These are phyloP conservation scores for Caenorhabditis afra DNA, from an alignment of 2,888 invertebrate genomes.

Conservation along the genomic window DNA sequence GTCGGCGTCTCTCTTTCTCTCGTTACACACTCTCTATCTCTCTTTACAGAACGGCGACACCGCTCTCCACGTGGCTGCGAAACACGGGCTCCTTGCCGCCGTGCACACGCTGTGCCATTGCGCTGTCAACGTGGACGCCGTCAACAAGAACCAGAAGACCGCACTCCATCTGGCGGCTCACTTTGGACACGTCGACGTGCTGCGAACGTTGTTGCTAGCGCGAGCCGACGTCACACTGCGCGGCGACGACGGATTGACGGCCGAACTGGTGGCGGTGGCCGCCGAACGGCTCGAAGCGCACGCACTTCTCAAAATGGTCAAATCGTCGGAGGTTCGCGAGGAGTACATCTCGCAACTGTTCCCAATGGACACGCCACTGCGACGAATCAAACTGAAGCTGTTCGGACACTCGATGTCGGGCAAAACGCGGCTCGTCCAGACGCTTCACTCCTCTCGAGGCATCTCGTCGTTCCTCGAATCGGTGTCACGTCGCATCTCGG, in stretches of 20 bases:
- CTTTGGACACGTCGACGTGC: constrained; percentile 86
- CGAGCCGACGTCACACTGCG: constrained; percentile 84
- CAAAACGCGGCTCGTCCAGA: constrained; percentile 68
- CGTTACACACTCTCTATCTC: constrained; percentile 74
- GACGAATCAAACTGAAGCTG: constrained; percentile 85
- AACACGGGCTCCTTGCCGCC: constrained; percentile 83
- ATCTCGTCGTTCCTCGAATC: constrained; percentile 73
- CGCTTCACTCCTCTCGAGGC: constrained; percentile 63
- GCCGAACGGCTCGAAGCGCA: constrained; percentile 86
- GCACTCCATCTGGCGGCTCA: constrained; percentile 87
- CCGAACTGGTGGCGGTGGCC: constrained; percentile 88
- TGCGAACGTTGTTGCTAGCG: constrained; percentile 86
- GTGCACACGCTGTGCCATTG: constrained; percentile 84
- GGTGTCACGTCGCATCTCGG: constrained; percentile 77
- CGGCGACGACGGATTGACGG: constrained; percentile 85
- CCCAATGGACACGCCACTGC: constrained; percentile 78
- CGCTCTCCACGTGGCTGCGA: constrained; percentile 84
- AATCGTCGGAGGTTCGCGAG: constrained; percentile 83
- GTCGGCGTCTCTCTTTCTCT: background rate
- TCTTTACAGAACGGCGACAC: constrained; percentile 84
- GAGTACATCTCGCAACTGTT: constrained; percentile 85
- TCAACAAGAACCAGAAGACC: constrained; percentile 82
- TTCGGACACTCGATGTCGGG: constrained; percentile 85
- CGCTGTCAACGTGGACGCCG: constrained; percentile 85
- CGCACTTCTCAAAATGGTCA: constrained; percentile 85